Conservation (phyloP, 2,797 vertebrate species). For the Syndactyla subalaris region DNA sequence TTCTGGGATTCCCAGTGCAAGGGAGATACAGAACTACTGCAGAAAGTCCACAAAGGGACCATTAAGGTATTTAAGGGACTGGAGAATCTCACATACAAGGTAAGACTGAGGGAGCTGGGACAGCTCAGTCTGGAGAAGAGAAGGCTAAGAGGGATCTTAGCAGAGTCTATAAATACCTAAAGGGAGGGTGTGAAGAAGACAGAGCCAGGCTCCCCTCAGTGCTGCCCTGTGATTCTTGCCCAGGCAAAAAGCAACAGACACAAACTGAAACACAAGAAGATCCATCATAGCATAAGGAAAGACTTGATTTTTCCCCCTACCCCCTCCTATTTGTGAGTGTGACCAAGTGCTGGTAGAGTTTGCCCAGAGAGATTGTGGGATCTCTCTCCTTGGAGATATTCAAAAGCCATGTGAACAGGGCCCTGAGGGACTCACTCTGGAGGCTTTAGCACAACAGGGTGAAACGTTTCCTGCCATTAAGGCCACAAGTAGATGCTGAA, state of each 20-base stretch:
- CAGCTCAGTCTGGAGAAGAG: not conserved
- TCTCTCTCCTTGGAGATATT: not conserved
- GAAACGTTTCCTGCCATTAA: not conserved
- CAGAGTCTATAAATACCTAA: not conserved
- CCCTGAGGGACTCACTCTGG: not conserved
- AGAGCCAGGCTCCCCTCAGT: not conserved
- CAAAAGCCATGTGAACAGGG: not conserved
- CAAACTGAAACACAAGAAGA: not conserved
- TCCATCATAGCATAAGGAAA: not conserved
- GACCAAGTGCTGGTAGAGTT: not conserved
- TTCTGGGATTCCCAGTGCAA: not conserved
- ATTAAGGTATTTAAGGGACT: not conserved
- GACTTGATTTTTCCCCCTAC: fast-evolving
- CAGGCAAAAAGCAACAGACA: not conserved
- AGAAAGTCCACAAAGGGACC: not conserved
- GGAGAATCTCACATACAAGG: not conserved
- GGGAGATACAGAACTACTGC: fast-evolving
- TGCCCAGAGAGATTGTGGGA: not conserved
- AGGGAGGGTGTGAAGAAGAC: not conserved
- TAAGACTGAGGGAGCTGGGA: not conserved
- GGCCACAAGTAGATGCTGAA: not conserved
- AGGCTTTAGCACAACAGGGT: not conserved
- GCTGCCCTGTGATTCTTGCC: not conserved
- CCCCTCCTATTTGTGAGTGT: not conserved
- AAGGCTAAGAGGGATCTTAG: not conserved